Percentiles rank a stretch among this genome's conserved stretches.
phyloP scores from a whole-genome alignment of 2,797 vertebrate species.

The Gymnothorax reevesii region DNA sequence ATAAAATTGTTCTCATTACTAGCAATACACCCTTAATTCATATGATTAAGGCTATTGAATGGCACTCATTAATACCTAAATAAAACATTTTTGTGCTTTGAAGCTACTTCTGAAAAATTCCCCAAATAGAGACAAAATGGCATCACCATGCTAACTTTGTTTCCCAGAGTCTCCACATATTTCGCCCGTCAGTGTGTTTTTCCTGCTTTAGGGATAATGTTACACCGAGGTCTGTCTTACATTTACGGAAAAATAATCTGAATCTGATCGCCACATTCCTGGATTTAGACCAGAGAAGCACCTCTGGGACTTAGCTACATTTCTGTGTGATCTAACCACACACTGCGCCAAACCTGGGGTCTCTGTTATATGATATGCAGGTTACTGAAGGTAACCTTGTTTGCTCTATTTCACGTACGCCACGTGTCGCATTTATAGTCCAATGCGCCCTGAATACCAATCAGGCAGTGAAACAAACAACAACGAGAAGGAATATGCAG shows the following conservation, averaged over 20 bases:
- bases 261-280: constrained; percentile 42
- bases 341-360: not conserved
- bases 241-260: constrained; percentile 35
- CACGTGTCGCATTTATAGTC: not conserved
- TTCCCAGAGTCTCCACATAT: not conserved
- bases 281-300: constrained; percentile 31
- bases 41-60: too few relatives aligned
- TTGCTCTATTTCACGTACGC: not conserved
- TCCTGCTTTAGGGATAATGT: not conserved
- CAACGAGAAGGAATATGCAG: not conserved
- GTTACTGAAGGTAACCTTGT: not conserved
- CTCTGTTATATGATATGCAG: not conserved
- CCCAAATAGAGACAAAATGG: too few relatives aligned
- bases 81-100: too few relatives aligned
- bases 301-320: constrained; percentile 41
- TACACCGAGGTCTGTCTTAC: constrained; percentile 27
- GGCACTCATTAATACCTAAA: too few relatives aligned
- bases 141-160: too few relatives aligned
- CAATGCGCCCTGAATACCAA: not conserved
- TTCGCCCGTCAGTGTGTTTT: not conserved
- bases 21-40: too few relatives aligned
- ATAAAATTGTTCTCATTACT: too few relatives aligned
- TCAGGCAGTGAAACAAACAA: not conserved
- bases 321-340: constrained; percentile 14
- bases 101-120: too few relatives aligned